Percentiles rank a stretch among this genome's conserved stretches.
phyloP scores from a whole-genome alignment of 1,140 invertebrate genomes.

The Andricus grossulariae region DNA sequence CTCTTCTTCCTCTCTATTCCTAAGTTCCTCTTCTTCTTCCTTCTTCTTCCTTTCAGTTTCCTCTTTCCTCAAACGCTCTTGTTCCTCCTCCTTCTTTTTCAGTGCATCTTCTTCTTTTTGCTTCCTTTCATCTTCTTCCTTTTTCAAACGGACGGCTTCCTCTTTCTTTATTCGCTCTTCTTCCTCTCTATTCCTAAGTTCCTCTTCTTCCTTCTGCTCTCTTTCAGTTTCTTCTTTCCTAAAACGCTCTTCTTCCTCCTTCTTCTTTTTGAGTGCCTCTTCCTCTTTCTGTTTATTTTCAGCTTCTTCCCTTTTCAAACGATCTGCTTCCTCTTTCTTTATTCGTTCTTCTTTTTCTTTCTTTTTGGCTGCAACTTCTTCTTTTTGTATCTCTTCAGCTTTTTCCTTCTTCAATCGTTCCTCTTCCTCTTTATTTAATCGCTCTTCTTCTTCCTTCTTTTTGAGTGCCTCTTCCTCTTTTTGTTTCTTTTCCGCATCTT shows the following conservation, averaged over 20 bases:
- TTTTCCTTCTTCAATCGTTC: constrained; percentile 35
- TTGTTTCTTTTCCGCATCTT: constrained; percentile 39
- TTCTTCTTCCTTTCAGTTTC: constrained; percentile 32
- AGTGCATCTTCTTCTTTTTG: constrained; percentile 30
- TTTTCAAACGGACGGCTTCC: constrained; percentile 45
- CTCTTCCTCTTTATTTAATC: constrained; percentile 30
- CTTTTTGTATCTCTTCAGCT: constrained; percentile 21
- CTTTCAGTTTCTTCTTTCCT: constrained; percentile 14
- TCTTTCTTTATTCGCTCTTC: neutral
- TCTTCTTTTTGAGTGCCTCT: constrained; percentile 7
- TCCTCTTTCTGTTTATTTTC: constrained; percentile 32
- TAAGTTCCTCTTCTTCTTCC: constrained; percentile 21
- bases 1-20: constrained; percentile 42
- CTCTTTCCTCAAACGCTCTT: constrained; percentile 34
- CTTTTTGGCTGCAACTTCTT: constrained; percentile 36
- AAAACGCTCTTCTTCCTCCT: constrained; percentile 26
- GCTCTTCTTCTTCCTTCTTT: constrained; percentile 33
- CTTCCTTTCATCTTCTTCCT: constrained; percentile 38
- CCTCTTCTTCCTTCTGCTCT: constrained; percentile 12
- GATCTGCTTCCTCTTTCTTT: constrained; percentile 35
- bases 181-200: constrained; percentile 34
- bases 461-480: neutral
- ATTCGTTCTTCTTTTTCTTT: constrained; percentile 35
- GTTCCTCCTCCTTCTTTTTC: constrained; percentile 44
- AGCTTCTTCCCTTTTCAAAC: constrained; percentile 17